Percentiles rank a stretch among this genome's conserved stretches.
phyloP scores from a whole-genome alignment of 2,113 vertebrate species.

The Quiscalus mexicanus region DNA sequence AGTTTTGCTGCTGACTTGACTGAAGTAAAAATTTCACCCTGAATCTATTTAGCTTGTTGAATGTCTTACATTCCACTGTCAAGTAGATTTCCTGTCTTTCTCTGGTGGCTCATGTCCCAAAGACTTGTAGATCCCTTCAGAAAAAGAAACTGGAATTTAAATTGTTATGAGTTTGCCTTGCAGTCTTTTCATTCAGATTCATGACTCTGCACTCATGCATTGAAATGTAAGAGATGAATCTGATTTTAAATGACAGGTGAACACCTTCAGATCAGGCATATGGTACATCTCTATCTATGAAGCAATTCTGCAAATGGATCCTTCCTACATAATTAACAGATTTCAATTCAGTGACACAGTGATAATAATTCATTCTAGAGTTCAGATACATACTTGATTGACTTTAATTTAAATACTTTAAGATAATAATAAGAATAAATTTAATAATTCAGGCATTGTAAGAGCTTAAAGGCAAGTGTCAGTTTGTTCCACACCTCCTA shows the following conservation, averaged over 20 bases:
- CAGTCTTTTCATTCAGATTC: slow-evolving; percentile 16
- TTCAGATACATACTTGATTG: slow-evolving; percentile 31
- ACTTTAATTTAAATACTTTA: slow-evolving; percentile 29
- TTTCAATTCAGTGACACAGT: slow-evolving; percentile 13
- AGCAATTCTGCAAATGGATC: slow-evolving; percentile 16
- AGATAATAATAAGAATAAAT: slow-evolving; percentile 31
- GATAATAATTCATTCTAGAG: slow-evolving; percentile 32
- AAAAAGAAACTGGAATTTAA: slow-evolving; percentile 11
- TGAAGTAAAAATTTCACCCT: background rate
- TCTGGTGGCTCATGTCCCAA: background rate
- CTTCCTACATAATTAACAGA: slow-evolving; percentile 38
- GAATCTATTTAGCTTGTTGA: background rate
- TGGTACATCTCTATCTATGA: background rate
- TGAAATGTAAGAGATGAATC: slow-evolving; percentile 29
- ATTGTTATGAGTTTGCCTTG: background rate
- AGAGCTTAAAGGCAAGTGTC: slow-evolving; percentile 26
- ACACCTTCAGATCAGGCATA: background rate
- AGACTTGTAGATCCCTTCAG: background rate
- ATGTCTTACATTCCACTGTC: background rate
- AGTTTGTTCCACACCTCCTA: background rate
- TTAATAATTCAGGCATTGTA: slow-evolving; percentile 15
- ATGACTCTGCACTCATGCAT: background rate
- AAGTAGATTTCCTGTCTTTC: background rate
- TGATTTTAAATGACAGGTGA: slow-evolving; percentile 34
- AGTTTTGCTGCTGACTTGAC: background rate